Base-by-base conservation (phyloP, 2,888 invertebrate species). In the Microctonus hyperodae region DNA sequence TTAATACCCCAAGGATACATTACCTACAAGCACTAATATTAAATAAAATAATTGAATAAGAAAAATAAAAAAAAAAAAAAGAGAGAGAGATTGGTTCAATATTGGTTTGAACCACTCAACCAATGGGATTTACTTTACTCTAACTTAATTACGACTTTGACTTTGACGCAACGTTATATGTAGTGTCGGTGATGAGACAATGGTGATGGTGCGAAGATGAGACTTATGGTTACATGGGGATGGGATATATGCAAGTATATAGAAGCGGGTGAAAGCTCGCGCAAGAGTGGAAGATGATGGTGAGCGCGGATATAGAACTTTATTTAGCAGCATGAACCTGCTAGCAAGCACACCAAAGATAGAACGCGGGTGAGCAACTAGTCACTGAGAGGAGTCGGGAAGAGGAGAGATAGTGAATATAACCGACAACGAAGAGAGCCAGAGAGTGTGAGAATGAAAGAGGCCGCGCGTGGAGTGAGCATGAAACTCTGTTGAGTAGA, bases 251-350 rank as follows among this genome's bases (percentile, higher is more conserved):
- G 16, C 16, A 44, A 16, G 16, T 44, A 44, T 16, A 44, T 16
- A 44, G 11, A 20, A 2, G 51, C 3, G 60, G 22, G 25, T 40
- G 31, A 37, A 11, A 33, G 20, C 3, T 5, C 16, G 44, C 7
- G 44, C 20, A 7, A 33, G 55, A 20, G 4, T 16, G 55, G 9
- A 55, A 31, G 25, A 33, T 35, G 22, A 31, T 10, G 28, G 25
- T 37, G 31, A 5, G 10, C 23, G 22, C 31, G 44, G n/a, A 44
- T 44, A 16, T 28, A 44, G 37, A 65, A 65, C 60, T 65, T 65
- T 55, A 65, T 65, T 65, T 65, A 44, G 60, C 53, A 25, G 37
- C 53, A 23, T 51, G 35, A 23, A 23, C 7, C 16, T n/a, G n/a
- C n/a, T n/a, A 13, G 31, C 28, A 13, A 50, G 59, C 40, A 59